Evolutionary conservation across 1,140 invertebrate genomes (phyloP).

Genomic region (Rhyacophila brunnea): DNA sequence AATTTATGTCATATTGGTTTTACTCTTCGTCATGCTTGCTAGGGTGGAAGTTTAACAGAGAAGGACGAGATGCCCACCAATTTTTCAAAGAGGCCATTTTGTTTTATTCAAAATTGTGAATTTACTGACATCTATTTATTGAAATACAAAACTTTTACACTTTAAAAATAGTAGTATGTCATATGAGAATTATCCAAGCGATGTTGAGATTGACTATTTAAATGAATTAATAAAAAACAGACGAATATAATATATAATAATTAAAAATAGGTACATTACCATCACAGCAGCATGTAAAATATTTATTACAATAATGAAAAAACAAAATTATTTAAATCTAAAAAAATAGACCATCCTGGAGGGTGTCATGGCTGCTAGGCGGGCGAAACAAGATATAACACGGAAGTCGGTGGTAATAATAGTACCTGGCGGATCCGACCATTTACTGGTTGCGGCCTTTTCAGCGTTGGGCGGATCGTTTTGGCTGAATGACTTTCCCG

Average conservation of each 20-base stretch:
- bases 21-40: too few relatives aligned
- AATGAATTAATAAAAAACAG: background rate
- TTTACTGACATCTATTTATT: too few relatives aligned
- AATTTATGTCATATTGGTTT: too few relatives aligned
- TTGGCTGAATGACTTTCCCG: slow-evolving; percentile 12
- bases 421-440: slow-evolving; percentile 33
- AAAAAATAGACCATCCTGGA: slow-evolving; percentile 5
- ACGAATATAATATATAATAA: background rate
- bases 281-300: background rate
- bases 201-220: too few relatives aligned
- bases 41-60: too few relatives aligned
- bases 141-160: too few relatives aligned
- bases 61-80: too few relatives aligned
- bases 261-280: background rate
- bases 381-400: background rate
- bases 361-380: slow-evolving; percentile 1
- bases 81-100: too few relatives aligned
- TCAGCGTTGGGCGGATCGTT: slow-evolving; percentile 24
- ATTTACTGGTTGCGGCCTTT: slow-evolving; percentile 28
- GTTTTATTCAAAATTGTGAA: too few relatives aligned
- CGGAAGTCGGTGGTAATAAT: background rate
- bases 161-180: too few relatives aligned
- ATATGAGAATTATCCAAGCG: too few relatives aligned
- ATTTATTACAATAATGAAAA: background rate
- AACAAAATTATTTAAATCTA: too few relatives aligned